Percentiles rank a stretch among this genome's conserved stretches.
phyloP scores from a whole-genome alignment of 2,797 vertebrate species.

The Scolopax bukidnonensis region DNA sequence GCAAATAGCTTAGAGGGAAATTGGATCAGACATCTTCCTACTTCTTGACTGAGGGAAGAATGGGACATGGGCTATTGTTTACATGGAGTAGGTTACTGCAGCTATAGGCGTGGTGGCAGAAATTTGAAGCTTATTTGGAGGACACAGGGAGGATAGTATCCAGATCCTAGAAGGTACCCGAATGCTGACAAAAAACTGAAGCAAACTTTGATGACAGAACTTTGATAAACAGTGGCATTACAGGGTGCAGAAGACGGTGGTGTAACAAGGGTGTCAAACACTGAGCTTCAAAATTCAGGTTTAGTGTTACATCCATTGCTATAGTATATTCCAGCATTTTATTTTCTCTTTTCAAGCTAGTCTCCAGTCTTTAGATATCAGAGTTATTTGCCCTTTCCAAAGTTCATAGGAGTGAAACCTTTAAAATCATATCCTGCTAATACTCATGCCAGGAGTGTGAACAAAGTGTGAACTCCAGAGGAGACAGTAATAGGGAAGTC shows the following conservation, averaged over 20 bases:
- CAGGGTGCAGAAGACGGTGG: not conserved
- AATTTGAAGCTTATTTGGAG: not conserved
- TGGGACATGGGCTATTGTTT: not conserved
- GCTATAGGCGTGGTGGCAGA: not conserved
- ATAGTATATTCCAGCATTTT: not conserved
- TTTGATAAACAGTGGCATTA: not conserved
- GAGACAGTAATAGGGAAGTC: constrained; percentile 17
- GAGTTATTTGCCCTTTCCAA: not conserved
- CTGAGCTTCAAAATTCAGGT: not conserved
- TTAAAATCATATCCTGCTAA: constrained; percentile 30
- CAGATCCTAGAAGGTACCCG: not conserved
- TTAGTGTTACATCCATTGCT: not conserved
- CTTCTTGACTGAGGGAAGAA: not conserved
- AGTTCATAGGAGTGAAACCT: constrained; percentile 11
- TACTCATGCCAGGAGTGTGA: not conserved
- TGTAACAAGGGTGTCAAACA: not conserved
- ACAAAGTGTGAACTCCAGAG: constrained; percentile 22
- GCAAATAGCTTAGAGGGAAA: not conserved
- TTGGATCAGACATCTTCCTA: not conserved
- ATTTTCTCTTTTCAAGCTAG: not conserved
- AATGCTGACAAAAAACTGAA: not conserved
- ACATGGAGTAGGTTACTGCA: not conserved
- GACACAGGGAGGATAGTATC: not conserved
- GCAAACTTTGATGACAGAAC: not conserved
- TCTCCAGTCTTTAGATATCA: not conserved